Base-by-base conservation (phyloP, 2,113 vertebrate genomes). In the Argyrosomus japonicus region DNA sequence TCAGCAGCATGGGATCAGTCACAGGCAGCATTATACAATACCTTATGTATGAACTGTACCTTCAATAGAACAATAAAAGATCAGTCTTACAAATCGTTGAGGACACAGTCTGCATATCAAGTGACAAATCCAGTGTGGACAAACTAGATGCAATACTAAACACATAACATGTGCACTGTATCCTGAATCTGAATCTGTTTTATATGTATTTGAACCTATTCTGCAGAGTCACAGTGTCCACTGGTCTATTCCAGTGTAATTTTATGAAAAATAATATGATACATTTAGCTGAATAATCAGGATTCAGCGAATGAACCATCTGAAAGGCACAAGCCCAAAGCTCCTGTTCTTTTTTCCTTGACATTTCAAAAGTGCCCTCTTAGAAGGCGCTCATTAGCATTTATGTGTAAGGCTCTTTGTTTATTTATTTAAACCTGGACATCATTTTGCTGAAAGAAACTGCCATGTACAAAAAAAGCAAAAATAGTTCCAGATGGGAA, bases 371-470 rank as follows among this genome's bases (percentile, higher is more conserved):
- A 54, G 47, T 25, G 4, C 21, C 53, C 27, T 69, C 12, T 48
- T 43, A 29, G 61, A 71, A 50, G 29, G 64, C 23, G 48, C 18
- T 43, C 36, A 40, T 81, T 80, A 68, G 70, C 61, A 82, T 64
- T 68, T 29, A 71, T 65, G 54, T 62, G 45, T 25, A 18, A 32
- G 21, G 7, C 15, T 23, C 54, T 60, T 29, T 65, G 76, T 73
- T 82, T 83, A 81, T 73, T 81, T 56, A 70, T 63, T 70, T 15
- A 32, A 73, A 79, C 18, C 48, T 64, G 74, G 50, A 65, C 51
- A 56, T 50, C 25, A 17, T 68, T 57, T 76, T 10, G 51, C 45
- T 64, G 68, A 62, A 76, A 70, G 43, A 63, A 32, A 65, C 61
- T 21, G 43, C 47, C 53, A 25, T 48, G 64, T 9, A 56, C 19